phyloP scores from a whole-genome alignment of 2,888 invertebrate genomes.

The Chymomyza procnemis region DNA sequence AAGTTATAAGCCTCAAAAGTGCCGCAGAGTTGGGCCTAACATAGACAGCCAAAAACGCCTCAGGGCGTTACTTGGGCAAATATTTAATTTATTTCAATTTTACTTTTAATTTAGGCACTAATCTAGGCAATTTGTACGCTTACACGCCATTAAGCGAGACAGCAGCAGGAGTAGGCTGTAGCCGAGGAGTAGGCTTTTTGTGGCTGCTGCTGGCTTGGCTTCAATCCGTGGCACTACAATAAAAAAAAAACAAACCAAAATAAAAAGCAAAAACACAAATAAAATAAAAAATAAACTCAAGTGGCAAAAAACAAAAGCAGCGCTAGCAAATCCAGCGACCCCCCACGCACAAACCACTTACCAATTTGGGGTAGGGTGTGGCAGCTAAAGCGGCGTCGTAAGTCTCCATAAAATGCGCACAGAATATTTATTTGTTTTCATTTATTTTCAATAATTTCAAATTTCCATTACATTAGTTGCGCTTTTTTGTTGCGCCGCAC shows the following conservation, averaged over 20 bases:
- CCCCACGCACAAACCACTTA: slow-evolving; percentile 41
- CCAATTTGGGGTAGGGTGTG: slow-evolving; percentile 14
- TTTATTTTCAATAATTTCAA: slow-evolving; percentile 75
- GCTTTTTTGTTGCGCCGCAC: slow-evolving; percentile 19
- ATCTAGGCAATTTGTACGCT: slow-evolving; percentile 73
- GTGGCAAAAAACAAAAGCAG: slow-evolving; percentile 3
- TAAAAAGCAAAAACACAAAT: slow-evolving; percentile 23
- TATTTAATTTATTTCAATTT: slow-evolving; percentile 73
- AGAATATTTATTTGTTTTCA: slow-evolving; percentile 71
- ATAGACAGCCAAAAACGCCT: slow-evolving; percentile 11
- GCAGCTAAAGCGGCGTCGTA: slow-evolving; percentile 3
- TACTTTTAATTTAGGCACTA: slow-evolving; percentile 72
- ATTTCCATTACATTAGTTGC: slow-evolving; percentile 75
- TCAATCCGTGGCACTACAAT: not conserved
- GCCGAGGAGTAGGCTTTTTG: slow-evolving; percentile 8
- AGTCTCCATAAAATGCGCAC: slow-evolving; percentile 40
- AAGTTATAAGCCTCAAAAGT: slow-evolving; percentile 25
- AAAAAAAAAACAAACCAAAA: slow-evolving; percentile 3
- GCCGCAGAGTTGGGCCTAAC: not conserved
- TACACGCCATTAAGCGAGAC: slow-evolving; percentile 66
- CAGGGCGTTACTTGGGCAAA: slow-evolving; percentile 45
- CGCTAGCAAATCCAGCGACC: not conserved
- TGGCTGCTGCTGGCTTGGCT: not conserved
- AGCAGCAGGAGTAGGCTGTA: not conserved
- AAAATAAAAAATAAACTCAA: slow-evolving; percentile 15